phyloP scores from a whole-genome alignment of 2,113 vertebrate species.

The Rhea pennata region DNA sequence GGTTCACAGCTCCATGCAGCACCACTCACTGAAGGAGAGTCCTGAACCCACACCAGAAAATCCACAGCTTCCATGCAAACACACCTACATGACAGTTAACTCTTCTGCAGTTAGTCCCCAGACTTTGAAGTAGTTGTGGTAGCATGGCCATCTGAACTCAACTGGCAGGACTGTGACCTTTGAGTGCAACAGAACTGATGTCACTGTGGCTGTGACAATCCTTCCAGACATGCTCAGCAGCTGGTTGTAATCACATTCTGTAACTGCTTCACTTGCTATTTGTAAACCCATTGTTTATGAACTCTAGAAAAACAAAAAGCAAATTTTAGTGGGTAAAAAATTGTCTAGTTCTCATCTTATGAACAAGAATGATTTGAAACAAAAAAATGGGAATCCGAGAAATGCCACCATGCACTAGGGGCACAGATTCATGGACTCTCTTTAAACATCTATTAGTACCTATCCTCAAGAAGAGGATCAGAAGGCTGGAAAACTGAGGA shows the following conservation, averaged over 20 bases:
- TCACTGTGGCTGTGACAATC: not conserved
- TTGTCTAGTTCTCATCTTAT: not conserved
- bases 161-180: not conserved
- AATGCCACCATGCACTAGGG: not conserved
- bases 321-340: not conserved
- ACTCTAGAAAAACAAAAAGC: not conserved
- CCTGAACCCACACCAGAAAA: not conserved
- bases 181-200: not conserved
- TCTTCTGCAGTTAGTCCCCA: not conserved
- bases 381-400: not conserved
- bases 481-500: not conserved
- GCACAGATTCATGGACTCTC: not conserved
- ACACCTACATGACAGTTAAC: fast-evolving
- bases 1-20: not conserved
- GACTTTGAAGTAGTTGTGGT: not conserved
- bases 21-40: not conserved
- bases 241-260: not conserved
- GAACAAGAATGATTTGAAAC: not conserved
- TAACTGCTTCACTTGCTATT: slow-evolving; percentile 26
- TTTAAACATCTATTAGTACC: not conserved
- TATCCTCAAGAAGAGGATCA: not conserved
- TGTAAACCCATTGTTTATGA: not conserved
- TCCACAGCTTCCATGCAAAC: not conserved
- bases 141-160: not conserved
- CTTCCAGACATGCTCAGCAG: not conserved